A percentile compares a stretch with the other conserved stretches of the same genome.
Conservation (phyloP, 1,140 invertebrate genomes). For the Helicoverpa zea region DNA sequence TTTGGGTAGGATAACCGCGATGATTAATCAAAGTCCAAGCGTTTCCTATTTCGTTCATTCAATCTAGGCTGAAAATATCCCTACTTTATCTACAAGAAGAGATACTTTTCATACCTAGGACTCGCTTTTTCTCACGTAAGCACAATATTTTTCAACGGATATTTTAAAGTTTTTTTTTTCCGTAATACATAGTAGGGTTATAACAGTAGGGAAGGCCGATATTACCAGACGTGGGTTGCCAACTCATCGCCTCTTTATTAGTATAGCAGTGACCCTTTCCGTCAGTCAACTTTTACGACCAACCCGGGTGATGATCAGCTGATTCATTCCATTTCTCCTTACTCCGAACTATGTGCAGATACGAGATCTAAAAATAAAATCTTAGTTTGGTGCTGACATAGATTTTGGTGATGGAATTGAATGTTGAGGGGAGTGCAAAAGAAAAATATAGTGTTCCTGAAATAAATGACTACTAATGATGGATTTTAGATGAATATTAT, state of each 20-base stretch:
- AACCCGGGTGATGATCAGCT: slow-evolving; percentile 22
- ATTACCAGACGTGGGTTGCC: slow-evolving; percentile 21
- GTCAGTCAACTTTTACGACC: slow-evolving; percentile 37
- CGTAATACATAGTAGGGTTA: not conserved
- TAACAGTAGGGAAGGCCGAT: slow-evolving; percentile 8
- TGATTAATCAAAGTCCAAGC: too few relatives aligned
- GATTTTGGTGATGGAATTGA: not conserved
- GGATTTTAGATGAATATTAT: too few relatives aligned
- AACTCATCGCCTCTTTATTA: slow-evolving; percentile 36
- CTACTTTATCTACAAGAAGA: too few relatives aligned
- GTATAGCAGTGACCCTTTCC: slow-evolving; percentile 30
- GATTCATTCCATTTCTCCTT: slow-evolving; percentile 25
- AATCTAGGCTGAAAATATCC: too few relatives aligned
- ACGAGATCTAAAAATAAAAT: not conserved
- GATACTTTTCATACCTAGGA: too few relatives aligned
- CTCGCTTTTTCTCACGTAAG: too few relatives aligned
- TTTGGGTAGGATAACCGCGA: too few relatives aligned
- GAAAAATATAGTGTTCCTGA: too few relatives aligned
- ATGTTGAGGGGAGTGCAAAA: not conserved
- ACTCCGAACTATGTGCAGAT: not conserved
- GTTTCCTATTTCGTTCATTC: too few relatives aligned
- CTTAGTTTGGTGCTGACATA: not conserved
- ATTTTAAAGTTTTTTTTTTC: too few relatives aligned
- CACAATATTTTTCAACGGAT: too few relatives aligned
- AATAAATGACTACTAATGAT: too few relatives aligned